phyloP scores from a whole-genome alignment of 2,113 vertebrate genomes.

The Syngnathoides biaculeatus region DNA sequence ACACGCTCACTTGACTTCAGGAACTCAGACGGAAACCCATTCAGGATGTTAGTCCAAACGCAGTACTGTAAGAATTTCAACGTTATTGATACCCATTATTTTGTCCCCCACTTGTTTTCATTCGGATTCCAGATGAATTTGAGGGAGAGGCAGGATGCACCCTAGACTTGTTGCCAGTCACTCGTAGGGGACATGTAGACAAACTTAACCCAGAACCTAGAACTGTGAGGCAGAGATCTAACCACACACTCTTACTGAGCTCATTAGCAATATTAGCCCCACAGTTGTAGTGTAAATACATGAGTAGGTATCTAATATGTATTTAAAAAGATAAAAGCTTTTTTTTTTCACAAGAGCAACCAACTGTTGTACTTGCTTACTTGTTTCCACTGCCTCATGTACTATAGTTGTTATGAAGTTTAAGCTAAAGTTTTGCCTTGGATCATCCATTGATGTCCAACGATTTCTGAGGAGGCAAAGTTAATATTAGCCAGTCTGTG shows the following conservation, averaged over 20 bases:
- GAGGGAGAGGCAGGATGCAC: not conserved
- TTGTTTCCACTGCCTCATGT: no score
- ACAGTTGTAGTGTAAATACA: not conserved
- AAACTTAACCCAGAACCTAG: not conserved
- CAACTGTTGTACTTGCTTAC: no score
- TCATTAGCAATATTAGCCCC: not conserved
- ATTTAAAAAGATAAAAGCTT: not conserved
- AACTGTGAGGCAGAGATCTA: not conserved
- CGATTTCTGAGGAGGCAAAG: not conserved
- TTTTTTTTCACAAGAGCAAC: no score
- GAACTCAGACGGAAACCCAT: not conserved
- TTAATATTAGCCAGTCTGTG: not conserved
- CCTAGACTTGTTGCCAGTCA: not conserved
- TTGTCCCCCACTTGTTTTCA: no score
- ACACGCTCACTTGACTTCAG: not conserved
- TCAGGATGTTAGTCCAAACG: not conserved
- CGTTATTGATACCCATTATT: not conserved
- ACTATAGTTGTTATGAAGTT: no score
- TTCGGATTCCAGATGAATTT: not conserved
- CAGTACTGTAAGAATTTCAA: not conserved
- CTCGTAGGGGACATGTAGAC: not conserved
- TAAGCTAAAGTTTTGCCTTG: no score
- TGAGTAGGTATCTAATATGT: not conserved
- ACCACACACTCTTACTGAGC: not conserved
- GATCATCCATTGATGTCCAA: not conserved